Base-by-base conservation (phyloP, 2,797 vertebrate genomes). In the Yasuhikotakia modesta region DNA sequence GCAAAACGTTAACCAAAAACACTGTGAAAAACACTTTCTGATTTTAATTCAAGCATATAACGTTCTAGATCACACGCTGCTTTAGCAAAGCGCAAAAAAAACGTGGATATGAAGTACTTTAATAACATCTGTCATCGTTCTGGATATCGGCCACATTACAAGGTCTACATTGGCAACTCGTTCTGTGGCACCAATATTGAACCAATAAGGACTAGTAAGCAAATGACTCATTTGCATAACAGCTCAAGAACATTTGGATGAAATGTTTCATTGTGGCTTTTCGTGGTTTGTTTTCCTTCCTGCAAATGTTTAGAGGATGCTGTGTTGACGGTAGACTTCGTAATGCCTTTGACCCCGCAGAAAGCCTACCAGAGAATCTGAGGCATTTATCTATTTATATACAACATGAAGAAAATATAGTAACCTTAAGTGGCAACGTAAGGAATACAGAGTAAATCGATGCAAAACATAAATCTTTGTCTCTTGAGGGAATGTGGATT, bases 381-480 rank as follows among this genome's bases (percentile, higher is more conserved):
- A 22, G 21, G 24, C 11, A 21, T 55, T 52, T 55, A 55, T 55
- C 21, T 55, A 22, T 22, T 2, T 50, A 80, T 21, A 68, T 64
- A 70, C 24, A 57, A 21, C 21, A 11, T 27, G 16, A 5, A 14
- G 12, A 16, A 16, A 48, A 48, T 3, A 73, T 77, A 58, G 53
- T 22, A 72, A 50, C 48, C 53, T 4, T 60, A 63, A 55, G 22
- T 7, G 13, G 58, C 67, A 75, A 74, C 65, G 21, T 75, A 57
- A 83, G 61, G 84, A 85, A 89, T 84, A 79, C 86, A 71, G 85
- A 84, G 76, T 85, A 87, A 87, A 88, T 89, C 87, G 83, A 86
- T 88, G 35, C 32, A 45, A 21, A 70, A 55, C 17, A 39, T 39
- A 72, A 55, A 87, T 86, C 80, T 35, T 21, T 71, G 30, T 75